Evolutionary conservation across 2,888 invertebrate species (phyloP), one percentile per base, ranked within the genome.

Genomic region (Aphrophora alni): DNA sequence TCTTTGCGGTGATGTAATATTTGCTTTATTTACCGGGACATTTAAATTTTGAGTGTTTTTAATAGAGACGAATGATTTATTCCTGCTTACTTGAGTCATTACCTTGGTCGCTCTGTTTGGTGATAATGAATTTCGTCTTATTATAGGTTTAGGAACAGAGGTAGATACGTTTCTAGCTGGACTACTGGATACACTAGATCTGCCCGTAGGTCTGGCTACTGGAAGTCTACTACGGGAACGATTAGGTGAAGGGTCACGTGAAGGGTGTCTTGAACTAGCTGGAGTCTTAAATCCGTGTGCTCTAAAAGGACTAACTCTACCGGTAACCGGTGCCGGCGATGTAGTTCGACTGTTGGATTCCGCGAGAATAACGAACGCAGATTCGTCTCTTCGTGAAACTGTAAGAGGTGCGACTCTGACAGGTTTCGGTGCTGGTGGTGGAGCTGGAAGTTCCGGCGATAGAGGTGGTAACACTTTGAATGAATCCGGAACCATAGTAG

Each of bases 291-390:
- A 89, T 86, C 92, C 89, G 86, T 90, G 87, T 86, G 93, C 93
- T 86, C 90, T 90, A 83, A 93, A 93, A 1, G 93, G 93, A 12
- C 92, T 92, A 73, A 91, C 89, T 81, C 91, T 89, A 4, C 90
- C 92, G 0, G 88, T 86, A 14, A 59, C 21, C 17, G 88, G 87
- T 83, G 89, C 89, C 33, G 38, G 75, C 38, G 83, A 81, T 17
- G 69, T 38, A 0, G 87, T 86, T 21, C 89, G 88, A 70, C 88
- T 87, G 4, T 92, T 88, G 75, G 89, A 87, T 83, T 93, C 92
- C 17, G 92, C 90, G 81, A 94, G 89, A 84, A 94, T 93, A 82
- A 93, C 93, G 87, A 94, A 94, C 3, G 93, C 92, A 8, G 92
- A 82, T 77, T 84, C 84, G 73, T 85, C 85, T 74, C 82, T 82